Conservation (phyloP, 92 coral and sea anemone species). For the Galaxea fascicularis region DNA sequence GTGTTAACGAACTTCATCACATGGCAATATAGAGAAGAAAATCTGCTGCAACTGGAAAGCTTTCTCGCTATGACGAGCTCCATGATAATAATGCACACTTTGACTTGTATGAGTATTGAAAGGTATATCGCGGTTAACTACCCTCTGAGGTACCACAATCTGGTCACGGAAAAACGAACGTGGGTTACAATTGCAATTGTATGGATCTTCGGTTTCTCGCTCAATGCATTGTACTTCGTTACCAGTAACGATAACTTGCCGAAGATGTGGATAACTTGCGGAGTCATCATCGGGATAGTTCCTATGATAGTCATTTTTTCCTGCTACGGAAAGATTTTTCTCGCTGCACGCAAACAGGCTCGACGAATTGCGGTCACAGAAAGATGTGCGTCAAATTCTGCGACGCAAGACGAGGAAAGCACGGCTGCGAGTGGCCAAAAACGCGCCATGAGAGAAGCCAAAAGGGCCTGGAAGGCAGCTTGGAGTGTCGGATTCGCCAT, state of each 20-base stretch:
- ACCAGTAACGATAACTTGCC: conserved; percentile 46
- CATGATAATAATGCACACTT: conserved; percentile 59
- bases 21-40: conserved; percentile 57
- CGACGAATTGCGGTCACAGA: conserved; percentile 48
- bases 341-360: conserved; percentile 61
- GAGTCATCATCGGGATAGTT: conserved; percentile 35
- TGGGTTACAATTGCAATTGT: conserved; percentile 31
- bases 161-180: conserved; percentile 63
- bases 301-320: conserved; percentile 61
- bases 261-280: conserved; percentile 66
- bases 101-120: conserved; percentile 70
- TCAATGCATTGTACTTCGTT: conserved; percentile 50
- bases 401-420: conserved; percentile 1
- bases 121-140: conserved; percentile 68
- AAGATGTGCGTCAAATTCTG: not conserved
- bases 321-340: conserved; percentile 67
- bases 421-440: conserved; percentile 17
- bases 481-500: conserved; percentile 75
- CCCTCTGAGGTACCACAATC: conserved; percentile 49
- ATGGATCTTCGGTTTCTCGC: conserved; percentile 63
- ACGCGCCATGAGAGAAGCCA: conserved; percentile 34
- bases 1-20: conserved; percentile 38
- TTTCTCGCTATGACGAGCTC: conserved; percentile 62
- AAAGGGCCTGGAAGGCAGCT: conserved; percentile 74
- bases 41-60: conserved; percentile 59